Conservation (phyloP, 2,797 vertebrate genomes). For the Poeciliopsis gracilis region DNA sequence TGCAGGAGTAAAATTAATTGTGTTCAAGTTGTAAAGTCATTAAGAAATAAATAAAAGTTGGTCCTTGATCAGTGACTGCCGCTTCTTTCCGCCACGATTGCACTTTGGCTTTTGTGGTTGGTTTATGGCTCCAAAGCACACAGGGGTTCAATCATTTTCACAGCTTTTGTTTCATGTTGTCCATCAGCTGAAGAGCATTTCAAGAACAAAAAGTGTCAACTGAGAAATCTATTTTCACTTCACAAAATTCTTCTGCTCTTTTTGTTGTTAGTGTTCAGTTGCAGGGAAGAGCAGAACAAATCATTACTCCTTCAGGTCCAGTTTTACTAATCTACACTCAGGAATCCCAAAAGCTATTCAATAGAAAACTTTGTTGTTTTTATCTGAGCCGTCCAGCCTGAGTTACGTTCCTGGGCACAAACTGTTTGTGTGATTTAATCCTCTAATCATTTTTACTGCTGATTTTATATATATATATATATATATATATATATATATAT, state of each 20-base stretch:
- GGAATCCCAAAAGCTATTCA: neutral
- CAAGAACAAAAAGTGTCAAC: neutral
- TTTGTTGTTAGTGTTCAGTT: neutral
- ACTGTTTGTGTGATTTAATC: neutral
- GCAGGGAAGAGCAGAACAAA: neutral
- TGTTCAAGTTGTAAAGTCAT: conserved; percentile 61
- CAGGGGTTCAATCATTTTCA: neutral
- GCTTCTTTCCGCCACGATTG: too few species aligned
- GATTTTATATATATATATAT: neutral
- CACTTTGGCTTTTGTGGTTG: neutral
- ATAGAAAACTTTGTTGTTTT: neutral
- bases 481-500: too few species aligned
- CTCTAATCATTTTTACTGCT: neutral
- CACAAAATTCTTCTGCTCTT: neutral
- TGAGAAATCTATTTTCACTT: neutral
- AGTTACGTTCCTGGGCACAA: neutral
- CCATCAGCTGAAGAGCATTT: neutral
- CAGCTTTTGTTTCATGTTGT: neutral
- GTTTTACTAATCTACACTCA: neutral
- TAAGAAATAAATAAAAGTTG: conserved; percentile 66
- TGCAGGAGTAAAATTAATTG: conserved; percentile 51
- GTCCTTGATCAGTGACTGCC: conserved; percentile 23
- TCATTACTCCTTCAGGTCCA: neutral
- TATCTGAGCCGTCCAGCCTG: neutral
- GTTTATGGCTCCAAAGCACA: neutral